Base-by-base conservation (phyloP, 2,888 invertebrate genomes). In the Mantis religiosa region DNA sequence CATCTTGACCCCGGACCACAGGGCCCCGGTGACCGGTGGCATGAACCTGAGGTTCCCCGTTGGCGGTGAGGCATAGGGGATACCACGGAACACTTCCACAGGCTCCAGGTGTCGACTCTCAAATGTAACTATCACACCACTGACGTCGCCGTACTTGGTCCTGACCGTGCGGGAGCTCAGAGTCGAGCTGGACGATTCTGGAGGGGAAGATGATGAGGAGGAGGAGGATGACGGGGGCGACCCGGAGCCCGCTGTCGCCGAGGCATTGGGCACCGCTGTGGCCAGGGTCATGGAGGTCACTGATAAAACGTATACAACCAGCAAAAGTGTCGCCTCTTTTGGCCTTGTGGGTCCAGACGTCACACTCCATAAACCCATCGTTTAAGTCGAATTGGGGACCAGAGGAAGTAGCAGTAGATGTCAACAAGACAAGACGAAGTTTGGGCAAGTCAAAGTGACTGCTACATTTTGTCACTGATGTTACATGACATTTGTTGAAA, bases 31-130 rank as follows among this genome's bases (percentile, higher is more conserved):
- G 30, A 98, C 98, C 28, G 99, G 99, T 20, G 98, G 98, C 98
- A 99, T 98, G 93, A 99, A 99, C 90, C 99, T 95, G 90, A 99
- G 94, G 89, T 96, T 96, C 9, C 98, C 98, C 84, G 97, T 94
- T 71, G 98, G 98, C 30, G 99, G 97, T 86, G 98, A 98, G 41
- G 98, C 99, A 93, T 99, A 99, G 8, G 98, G 98, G 90, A 99
- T 96, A 12, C 99, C 99, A 87, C 97, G 95, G 93, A 98, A 99
- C 90, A 98, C 97, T 93, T 98, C 98, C 28, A 99, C 98, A 89
- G 97, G 97, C 93, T 97, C 97, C 91, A 98, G 93, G 92, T 96
- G 96, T 91, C 97, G 95, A 34, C 96, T 95, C 91, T 97, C 97
- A 91, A 97, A 95, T 90, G 97, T 96, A 89, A 97, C 96, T 92